phyloP scores from a whole-genome alignment of 2,888 invertebrate genomes.

The Mythimna albipuncta region DNA sequence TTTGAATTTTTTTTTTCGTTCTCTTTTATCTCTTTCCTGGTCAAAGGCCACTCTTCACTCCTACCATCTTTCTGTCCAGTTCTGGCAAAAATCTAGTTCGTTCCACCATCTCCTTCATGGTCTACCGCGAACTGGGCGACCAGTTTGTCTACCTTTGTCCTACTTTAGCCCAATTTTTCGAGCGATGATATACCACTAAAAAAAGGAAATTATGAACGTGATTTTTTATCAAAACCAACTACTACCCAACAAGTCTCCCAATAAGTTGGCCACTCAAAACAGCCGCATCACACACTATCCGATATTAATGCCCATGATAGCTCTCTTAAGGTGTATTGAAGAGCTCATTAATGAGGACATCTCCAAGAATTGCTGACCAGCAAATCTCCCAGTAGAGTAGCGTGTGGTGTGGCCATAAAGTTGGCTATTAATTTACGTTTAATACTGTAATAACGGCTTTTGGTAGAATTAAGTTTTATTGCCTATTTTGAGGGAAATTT shows the following conservation, averaged over 20 bases:
- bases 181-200: too few relatives aligned
- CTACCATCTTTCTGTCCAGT: too few relatives aligned
- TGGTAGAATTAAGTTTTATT: slow-evolving; percentile 62
- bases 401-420: slow-evolving; percentile 74
- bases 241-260: slow-evolving; percentile 19
- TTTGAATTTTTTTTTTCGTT: too few relatives aligned
- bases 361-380: slow-evolving; percentile 84
- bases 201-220: too few relatives aligned
- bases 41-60: too few relatives aligned
- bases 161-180: too few relatives aligned
- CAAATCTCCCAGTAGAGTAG: slow-evolving; percentile 67
- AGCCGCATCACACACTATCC: slow-evolving; percentile 58
- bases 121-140: too few relatives aligned
- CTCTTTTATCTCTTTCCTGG: too few relatives aligned
- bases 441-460: slow-evolving; percentile 65
- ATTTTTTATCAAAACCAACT: not conserved
- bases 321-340: slow-evolving; percentile 80
- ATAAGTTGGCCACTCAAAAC: slow-evolving; percentile 38
- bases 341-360: slow-evolving; percentile 85
- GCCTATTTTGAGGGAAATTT: slow-evolving; percentile 55
- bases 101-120: too few relatives aligned
- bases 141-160: too few relatives aligned
- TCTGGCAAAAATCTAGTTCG: too few relatives aligned
- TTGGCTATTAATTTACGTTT: slow-evolving; percentile 68
- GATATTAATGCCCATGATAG: slow-evolving; percentile 76